Evolutionary conservation across 1,140 invertebrate species (phyloP), one percentile per base, ranked within the genome.

Genomic region (Thereuonema tuberculata): DNA sequence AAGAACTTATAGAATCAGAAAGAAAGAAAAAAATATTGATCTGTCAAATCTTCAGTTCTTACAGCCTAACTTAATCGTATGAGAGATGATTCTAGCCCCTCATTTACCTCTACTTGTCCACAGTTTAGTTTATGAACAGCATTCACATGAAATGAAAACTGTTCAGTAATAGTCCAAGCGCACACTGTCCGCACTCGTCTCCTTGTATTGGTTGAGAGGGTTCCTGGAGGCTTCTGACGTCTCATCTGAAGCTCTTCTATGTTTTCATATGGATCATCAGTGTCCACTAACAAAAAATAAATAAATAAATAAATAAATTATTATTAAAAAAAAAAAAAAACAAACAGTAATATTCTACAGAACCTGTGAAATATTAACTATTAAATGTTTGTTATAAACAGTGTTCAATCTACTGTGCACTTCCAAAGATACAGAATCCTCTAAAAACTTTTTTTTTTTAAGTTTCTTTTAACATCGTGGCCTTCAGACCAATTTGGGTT

Each of bases 61-160:
- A 5, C 27, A 55, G 3, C 14, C 53, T 26, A 21, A 28, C 5
- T 5, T 49, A 56, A n/a, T n/a, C n/a, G n/a, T n/a, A n/a, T n/a
- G n/a, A n/a, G n/a, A n/a, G n/a, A n/a, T n/a, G n/a, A n/a, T n/a
- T n/a, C n/a, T n/a, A n/a, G n/a, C n/a, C n/a, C n/a, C n/a, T n/a
- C n/a, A n/a, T 61, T 66, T 72, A 84, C 84, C 77, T 87, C 86
- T 20, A 84, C 80, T 56, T 77, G 77, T 74, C 89, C 86, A 67
- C 84, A 85, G 74, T 89, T 89, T 1, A 91, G 75, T 66, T 82
- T 81, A n/a, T 80, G 80, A 49, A 89, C 81, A 58, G 77, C 79
- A 68, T 83, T 80, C 2, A 93, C 75, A 14, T 76, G 78, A 53
- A 89, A 81, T 0, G 77, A 72, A 68, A 89, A 89, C 55, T 80